Evolutionary conservation across 1,140 invertebrate species (phyloP), one percentile per base, ranked within the genome.

Genomic region (Halyomorpha halys): DNA sequence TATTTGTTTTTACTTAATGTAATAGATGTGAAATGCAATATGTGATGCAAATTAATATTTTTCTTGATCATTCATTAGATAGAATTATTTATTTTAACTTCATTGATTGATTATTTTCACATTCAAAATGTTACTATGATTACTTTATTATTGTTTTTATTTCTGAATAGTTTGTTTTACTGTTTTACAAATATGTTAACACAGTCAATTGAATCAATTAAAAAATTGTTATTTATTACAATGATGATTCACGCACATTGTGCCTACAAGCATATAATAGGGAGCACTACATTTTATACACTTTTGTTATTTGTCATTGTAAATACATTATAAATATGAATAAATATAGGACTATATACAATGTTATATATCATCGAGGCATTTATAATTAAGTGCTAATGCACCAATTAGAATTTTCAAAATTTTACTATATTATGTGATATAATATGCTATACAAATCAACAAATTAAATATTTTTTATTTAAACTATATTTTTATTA

Each of bases 371-470:
- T 49, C 47, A 49, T 49, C 21, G 47, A 49, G 47, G 47, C 47
- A 49, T 49, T 49, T 49, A 49, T 49, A 49, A 49, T 19, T 49
- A 49, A 49, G 47, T 49, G 47, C 47, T 49, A 49, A 49, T 49
- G 47, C 47, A 49, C 47, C 47, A 49, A 49, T 49, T 49, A 49
- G 47, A 49, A 16, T 49, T 49, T 49, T 49, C 47, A 5, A 49
- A 49, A 19, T 49, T 5, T 49, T 13, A 49, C n/a, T 49, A 49
- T 49, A 49, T 49, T 49, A 49, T 49, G 47, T 49, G 47, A 49
- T 49, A 49, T 49, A 19, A 6, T 49, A 49, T 2, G 47, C 47
- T 49, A 49, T 49, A 49, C 16, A 49, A 49, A 49, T 13, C 47
- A 49, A 49, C 21, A 49, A 49, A 49, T 49, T 49, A 49, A 18